phyloP scores from a whole-genome alignment of 2,797 vertebrate species.

The Melanotaenia maccullochi region DNA sequence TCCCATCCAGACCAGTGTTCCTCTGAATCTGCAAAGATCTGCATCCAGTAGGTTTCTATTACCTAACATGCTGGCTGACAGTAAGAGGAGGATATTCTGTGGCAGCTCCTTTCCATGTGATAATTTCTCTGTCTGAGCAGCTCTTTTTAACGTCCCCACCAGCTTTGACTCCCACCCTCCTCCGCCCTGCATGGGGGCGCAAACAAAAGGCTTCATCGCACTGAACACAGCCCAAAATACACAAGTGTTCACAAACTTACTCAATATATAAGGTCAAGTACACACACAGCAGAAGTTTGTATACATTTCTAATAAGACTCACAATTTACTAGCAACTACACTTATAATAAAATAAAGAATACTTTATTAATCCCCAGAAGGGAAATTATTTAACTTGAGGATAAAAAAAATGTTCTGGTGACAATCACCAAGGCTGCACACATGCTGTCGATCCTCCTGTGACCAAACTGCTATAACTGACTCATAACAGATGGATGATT shows the following conservation, averaged over 20 bases:
- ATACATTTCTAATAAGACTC: slow-evolving; percentile 4
- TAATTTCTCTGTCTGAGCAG: slow-evolving; percentile 31
- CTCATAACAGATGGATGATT: slow-evolving; percentile 64
- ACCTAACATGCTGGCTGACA: slow-evolving; percentile 15
- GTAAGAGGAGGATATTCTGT: slow-evolving; percentile 18
- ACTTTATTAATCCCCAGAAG: background rate
- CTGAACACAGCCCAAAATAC: slow-evolving; percentile 23
- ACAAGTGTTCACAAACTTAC: slow-evolving; percentile 18
- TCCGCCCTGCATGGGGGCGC: slow-evolving; percentile 52
- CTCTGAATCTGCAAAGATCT: background rate
- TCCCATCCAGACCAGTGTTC: slow-evolving; percentile 40
- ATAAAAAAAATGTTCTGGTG: slow-evolving; percentile 12
- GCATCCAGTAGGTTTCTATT: background rate
- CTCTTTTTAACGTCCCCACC: slow-evolving; percentile 57
- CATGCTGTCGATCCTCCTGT: slow-evolving; percentile 25
- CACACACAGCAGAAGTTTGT: background rate
- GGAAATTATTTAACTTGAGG: too few species aligned
- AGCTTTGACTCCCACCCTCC: slow-evolving; percentile 55
- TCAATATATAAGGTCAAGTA: slow-evolving; percentile 17
- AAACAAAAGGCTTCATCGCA: slow-evolving; percentile 71
- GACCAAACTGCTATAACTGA: slow-evolving; percentile 48
- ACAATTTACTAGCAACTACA: slow-evolving; percentile 12
- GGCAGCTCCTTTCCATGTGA: slow-evolving; percentile 50
- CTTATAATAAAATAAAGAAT: background rate
- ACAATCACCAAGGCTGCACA: slow-evolving; percentile 14